phyloP scores from a whole-genome alignment of 2,888 invertebrate genomes.

The Molorchus minor region DNA sequence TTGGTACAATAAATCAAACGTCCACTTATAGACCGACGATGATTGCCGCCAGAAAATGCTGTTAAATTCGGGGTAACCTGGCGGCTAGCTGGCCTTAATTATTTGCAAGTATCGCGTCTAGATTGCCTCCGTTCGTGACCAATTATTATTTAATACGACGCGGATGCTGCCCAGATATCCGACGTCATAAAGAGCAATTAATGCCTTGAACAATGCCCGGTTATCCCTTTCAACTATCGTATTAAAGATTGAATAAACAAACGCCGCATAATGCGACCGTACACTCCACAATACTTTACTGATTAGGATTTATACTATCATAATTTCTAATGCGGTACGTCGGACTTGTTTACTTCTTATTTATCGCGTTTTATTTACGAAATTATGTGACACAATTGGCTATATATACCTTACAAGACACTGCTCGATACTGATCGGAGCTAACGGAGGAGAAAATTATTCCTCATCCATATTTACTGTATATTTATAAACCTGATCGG shows the following conservation, averaged over 20 bases:
- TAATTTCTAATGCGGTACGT: constrained; percentile 57
- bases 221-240: constrained; percentile 52
- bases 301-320: constrained; percentile 58
- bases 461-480: constrained; percentile 48
- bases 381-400: constrained; percentile 54
- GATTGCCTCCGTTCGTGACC: constrained; percentile 40
- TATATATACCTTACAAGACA: constrained; percentile 46
- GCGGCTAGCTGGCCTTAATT: too few species aligned
- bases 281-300: constrained; percentile 52
- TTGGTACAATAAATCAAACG: too few species aligned
- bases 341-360: constrained; percentile 52
- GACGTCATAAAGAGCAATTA: constrained; percentile 52
- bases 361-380: constrained; percentile 54
- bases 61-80: too few species aligned
- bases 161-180: constrained; percentile 41
- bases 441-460: constrained; percentile 49
- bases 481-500: constrained; percentile 32
- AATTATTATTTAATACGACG: constrained; percentile 42
- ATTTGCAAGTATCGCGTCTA: constrained; percentile 18
- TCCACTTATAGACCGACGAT: too few species aligned
- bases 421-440: constrained; percentile 45
- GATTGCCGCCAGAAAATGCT: too few species aligned
- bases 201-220: constrained; percentile 53
- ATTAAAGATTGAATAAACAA: constrained; percentile 55
- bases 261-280: constrained; percentile 50